These are phyloP conservation scores for Theristicus caerulescens DNA, from an alignment of 2,113 vertebrate genomes.

Conservation along the genomic window DNA sequence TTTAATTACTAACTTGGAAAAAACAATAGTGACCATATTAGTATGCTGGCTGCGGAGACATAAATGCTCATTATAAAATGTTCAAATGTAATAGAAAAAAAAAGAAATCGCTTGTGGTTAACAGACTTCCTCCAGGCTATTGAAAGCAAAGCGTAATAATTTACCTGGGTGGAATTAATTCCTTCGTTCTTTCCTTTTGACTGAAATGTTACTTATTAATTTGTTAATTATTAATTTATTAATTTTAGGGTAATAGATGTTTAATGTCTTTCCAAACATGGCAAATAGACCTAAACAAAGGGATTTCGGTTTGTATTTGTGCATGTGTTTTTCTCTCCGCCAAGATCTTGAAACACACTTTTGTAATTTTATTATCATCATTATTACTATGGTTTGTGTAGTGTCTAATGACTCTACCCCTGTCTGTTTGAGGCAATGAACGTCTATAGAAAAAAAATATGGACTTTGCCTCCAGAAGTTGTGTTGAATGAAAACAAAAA, in stretches of 20 bases:
- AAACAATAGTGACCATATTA: slow-evolving; percentile 19
- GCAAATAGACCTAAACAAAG: background rate
- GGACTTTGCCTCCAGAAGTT: background rate
- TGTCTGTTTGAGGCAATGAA: background rate
- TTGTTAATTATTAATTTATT: slow-evolving; percentile 11
- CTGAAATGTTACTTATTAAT: slow-evolving; percentile 1
- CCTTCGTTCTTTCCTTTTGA: slow-evolving; percentile 3
- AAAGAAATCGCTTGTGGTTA: slow-evolving; percentile 31
- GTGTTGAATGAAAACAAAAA: background rate
- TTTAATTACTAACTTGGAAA: slow-evolving; percentile 54
- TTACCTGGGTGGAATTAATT: slow-evolving; percentile 47
- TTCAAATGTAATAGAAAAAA: slow-evolving; percentile 24
- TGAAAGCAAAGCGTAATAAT: slow-evolving; percentile 34
- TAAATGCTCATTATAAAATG: slow-evolving; percentile 32
- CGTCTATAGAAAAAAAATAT: background rate
- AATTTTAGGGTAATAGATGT: background rate
- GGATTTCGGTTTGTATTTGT: background rate
- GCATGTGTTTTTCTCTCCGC: background rate
- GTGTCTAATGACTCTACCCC: background rate
- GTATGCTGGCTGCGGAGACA: background rate
- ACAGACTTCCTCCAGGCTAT: slow-evolving; percentile 34
- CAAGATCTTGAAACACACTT: background rate
- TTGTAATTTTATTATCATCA: background rate
- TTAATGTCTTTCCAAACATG: background rate
- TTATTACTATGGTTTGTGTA: background rate